phyloP scores from a whole-genome alignment of 2,888 invertebrate species.

The Drosophila tanythrix region DNA sequence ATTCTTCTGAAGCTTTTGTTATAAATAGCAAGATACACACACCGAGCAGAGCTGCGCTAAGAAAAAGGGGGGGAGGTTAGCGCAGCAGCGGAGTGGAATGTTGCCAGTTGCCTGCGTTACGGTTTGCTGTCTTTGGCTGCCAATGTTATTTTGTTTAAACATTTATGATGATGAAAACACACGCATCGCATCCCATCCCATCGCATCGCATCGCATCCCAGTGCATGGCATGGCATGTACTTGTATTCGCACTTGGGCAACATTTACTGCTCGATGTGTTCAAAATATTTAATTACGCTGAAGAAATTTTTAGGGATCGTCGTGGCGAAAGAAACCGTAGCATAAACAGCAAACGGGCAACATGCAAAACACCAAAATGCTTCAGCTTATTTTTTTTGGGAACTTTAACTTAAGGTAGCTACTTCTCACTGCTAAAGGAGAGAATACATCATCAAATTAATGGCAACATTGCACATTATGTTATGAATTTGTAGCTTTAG shows the following conservation, averaged over 20 bases:
- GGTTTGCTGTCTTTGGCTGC: constrained; percentile 54
- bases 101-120: constrained; percentile 34
- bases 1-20: constrained; percentile 81
- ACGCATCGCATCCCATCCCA: constrained; percentile 39
- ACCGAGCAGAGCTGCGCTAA: constrained; percentile 56
- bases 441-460: not conserved
- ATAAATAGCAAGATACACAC: constrained; percentile 82
- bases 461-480: constrained; percentile 11
- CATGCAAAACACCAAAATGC: constrained; percentile 17
- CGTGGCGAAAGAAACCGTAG: constrained; percentile 24
- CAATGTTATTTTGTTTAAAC: constrained; percentile 80
- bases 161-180: constrained; percentile 76
- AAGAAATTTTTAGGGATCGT: constrained; percentile 38
- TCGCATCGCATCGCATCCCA: constrained; percentile 12
- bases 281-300: constrained; percentile 51
- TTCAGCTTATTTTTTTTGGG: constrained; percentile 4
- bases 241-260: constrained; percentile 53
- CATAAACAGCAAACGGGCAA: constrained; percentile 49
- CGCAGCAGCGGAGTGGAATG: constrained; percentile 2
- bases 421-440: not conserved
- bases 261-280: constrained; percentile 26
- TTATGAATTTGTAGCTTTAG: not conserved
- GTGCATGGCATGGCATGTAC: constrained; percentile 47
- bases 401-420: constrained; percentile 27
- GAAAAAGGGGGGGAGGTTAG: constrained; percentile 1